Conservation (phyloP, 2,797 vertebrate species). For the Sebastes diaconus region DNA sequence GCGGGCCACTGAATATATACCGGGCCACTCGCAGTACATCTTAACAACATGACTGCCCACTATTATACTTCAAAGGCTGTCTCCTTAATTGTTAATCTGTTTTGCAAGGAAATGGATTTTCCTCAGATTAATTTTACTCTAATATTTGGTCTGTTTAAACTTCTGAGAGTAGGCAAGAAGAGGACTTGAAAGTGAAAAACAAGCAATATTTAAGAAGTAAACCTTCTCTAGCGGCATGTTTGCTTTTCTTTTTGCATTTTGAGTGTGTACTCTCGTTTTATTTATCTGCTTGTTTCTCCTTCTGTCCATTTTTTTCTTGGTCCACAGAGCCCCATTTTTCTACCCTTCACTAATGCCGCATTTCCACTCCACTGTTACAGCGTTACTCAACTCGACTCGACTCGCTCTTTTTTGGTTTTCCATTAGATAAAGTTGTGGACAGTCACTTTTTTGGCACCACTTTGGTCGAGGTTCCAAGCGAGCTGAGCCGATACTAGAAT, state of each 20-base stretch:
- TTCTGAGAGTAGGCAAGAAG: conserved; percentile 1
- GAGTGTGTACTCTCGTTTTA: neutral
- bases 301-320: conserved; percentile 5
- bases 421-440: neutral
- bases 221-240: neutral
- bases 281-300: neutral
- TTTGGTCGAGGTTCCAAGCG: neutral
- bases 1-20: conserved; percentile 20
- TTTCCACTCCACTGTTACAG: no score
- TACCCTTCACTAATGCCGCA: neutral
- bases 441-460: neutral
- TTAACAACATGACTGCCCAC: conserved; percentile 29
- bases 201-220: conserved; percentile 21
- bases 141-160: conserved; percentile 56
- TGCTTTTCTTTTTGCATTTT: neutral
- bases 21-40: conserved; percentile 26
- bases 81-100: conserved; percentile 67
- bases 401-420: neutral
- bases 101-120: conserved; percentile 57
- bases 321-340: neutral
- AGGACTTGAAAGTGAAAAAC: neutral
- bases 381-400: neutral
- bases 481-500: no score
- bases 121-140: conserved; percentile 49
- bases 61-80: conserved; percentile 63